phyloP scores from a whole-genome alignment of 2,113 vertebrate genomes.

The Prionailurus bengalensis region DNA sequence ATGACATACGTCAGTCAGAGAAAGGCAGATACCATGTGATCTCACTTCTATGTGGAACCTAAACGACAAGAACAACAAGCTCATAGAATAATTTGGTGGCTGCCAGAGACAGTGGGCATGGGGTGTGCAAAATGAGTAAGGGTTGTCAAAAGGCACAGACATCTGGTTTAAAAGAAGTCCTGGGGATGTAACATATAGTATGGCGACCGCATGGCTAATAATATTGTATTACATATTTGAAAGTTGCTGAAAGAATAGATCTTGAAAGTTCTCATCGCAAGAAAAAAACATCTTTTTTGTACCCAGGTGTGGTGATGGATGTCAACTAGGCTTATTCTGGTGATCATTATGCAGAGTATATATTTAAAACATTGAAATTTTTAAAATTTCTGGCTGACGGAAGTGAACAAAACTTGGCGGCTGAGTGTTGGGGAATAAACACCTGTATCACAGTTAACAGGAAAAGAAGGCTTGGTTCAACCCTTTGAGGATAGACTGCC shows the following conservation, averaged over 20 bases:
- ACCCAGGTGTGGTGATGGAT: background rate
- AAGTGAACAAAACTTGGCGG: background rate
- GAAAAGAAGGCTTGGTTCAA: conserved; percentile 11
- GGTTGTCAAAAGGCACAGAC: background rate
- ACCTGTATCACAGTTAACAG: background rate
- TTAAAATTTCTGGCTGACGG: background rate
- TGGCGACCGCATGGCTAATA: background rate
- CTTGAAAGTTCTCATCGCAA: background rate
- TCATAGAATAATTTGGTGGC: background rate
- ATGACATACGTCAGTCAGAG: background rate
- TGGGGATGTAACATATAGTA: background rate
- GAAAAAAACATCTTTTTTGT: background rate
- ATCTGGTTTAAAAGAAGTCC: background rate
- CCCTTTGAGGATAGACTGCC: background rate
- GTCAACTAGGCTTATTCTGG: background rate
- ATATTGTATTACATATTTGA: background rate
- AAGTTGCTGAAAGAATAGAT: background rate
- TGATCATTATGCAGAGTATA: background rate
- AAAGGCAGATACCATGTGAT: background rate
- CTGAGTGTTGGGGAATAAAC: background rate
- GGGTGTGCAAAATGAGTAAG: background rate
- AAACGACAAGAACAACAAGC: background rate
- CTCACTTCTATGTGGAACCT: background rate
- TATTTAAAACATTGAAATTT: background rate
- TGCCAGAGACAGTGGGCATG: background rate